These are phyloP conservation scores for Drosophila kurseongensis DNA, from an alignment of 1,140 invertebrate genomes.

Conservation along the genomic window DNA sequence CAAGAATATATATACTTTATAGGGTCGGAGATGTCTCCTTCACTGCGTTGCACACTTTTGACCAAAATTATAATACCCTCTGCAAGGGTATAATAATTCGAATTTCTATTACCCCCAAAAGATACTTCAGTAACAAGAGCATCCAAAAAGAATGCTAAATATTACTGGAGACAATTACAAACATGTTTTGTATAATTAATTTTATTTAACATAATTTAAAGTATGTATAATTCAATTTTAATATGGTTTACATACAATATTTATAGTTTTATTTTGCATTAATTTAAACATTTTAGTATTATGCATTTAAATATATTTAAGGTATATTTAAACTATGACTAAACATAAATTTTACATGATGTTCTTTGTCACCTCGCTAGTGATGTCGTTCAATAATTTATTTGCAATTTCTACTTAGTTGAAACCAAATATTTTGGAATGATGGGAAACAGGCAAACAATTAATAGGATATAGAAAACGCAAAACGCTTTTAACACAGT, in stretches of 20 bases:
- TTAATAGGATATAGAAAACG: conserved; percentile 53
- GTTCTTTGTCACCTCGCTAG: conserved; percentile 53
- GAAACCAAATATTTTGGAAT: conserved; percentile 70
- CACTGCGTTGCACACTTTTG: too few species aligned
- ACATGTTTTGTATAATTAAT: conserved; percentile 71
- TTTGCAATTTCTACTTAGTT: conserved; percentile 51
- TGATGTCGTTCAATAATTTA: conserved; percentile 56
- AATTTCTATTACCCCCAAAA: not conserved
- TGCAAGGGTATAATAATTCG: too few species aligned
- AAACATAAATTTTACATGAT: conserved; percentile 79
- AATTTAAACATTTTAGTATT: conserved; percentile 73
- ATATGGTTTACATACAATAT: conserved; percentile 81
- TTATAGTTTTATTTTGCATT: conserved; percentile 71
- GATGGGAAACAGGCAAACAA: conserved; percentile 69
- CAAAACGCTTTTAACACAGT: conserved; percentile 39
- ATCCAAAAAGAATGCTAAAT: not conserved
- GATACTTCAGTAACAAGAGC: not conserved
- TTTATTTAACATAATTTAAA: conserved; percentile 83
- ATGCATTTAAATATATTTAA: conserved; percentile 82
- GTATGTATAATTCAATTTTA: conserved; percentile 79
- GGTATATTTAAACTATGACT: conserved; percentile 83
- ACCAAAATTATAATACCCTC: too few species aligned
- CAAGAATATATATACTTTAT: too few species aligned
- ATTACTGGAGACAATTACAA: too few species aligned
- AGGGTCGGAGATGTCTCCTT: too few species aligned